A percentile compares a stretch with the other conserved stretches of the same genome.
Evolutionary conservation across 1,140 invertebrate species (phyloP).

Genomic region (Mya arenaria): DNA sequence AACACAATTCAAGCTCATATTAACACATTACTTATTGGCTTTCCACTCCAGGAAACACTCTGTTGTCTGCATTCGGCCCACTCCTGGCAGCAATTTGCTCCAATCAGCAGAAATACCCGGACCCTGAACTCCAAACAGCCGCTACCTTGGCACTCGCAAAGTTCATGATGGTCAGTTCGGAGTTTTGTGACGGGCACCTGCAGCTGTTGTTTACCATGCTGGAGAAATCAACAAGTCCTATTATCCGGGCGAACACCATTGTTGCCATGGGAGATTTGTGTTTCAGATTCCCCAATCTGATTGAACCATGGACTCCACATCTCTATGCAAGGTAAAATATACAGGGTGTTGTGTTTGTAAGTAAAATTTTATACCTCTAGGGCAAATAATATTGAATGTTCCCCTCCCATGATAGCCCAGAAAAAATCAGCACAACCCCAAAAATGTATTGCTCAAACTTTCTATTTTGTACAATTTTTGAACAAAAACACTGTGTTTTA

Average conservation of each 20-base stretch:
- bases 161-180: constrained; percentile 91
- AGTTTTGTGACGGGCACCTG: constrained; percentile 90
- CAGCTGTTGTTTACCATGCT: constrained; percentile 92
- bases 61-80: constrained; percentile 83
- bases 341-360: background rate
- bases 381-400: no score
- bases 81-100: constrained; percentile 77
- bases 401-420: no score
- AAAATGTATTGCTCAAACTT: no score
- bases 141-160: constrained; percentile 89
- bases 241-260: constrained; percentile 91
- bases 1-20: background rate
- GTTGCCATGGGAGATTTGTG: constrained; percentile 94
- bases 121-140: constrained; percentile 86
- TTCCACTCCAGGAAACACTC: constrained; percentile 80
- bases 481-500: no score
- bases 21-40: background rate
- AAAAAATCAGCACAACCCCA: no score
- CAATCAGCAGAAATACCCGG: constrained; percentile 80
- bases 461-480: no score
- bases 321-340: constrained; percentile 93
- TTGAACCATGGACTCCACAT: constrained; percentile 95
- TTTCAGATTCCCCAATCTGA: constrained; percentile 93
- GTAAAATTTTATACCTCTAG: no score
- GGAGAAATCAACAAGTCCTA: constrained; percentile 87